A percentile compares a stretch with the other conserved stretches of the same genome.
phyloP scores from a whole-genome alignment of 2,888 invertebrate genomes.

The Eristalinus sepulchralis region DNA sequence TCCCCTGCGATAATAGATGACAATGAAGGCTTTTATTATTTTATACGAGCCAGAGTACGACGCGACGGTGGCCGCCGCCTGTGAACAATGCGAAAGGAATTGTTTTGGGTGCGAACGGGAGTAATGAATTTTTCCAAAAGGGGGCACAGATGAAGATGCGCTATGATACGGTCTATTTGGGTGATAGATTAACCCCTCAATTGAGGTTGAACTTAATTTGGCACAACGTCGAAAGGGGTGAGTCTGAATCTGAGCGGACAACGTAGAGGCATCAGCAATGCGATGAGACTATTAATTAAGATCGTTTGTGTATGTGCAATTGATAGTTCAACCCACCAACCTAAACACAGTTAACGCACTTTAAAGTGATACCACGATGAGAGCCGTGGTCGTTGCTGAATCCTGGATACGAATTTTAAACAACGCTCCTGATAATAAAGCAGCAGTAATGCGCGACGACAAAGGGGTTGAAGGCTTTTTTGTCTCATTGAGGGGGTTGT shows the following conservation, averaged over 20 bases:
- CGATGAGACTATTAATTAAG: conserved; percentile 70
- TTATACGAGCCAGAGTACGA: conserved; percentile 63
- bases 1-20: conserved; percentile 68
- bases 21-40: conserved; percentile 71
- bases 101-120: conserved; percentile 54
- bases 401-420: conserved; percentile 54
- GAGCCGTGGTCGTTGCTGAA: conserved; percentile 11
- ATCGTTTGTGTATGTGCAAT: conserved; percentile 15
- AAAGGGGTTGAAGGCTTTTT: conserved; percentile 65
- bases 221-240: conserved; percentile 75
- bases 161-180: conserved; percentile 72
- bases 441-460: conserved; percentile 71
- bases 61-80: conserved; percentile 33
- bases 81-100: conserved; percentile 55
- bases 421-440: conserved; percentile 66
- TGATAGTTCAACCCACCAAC: conserved; percentile 39
- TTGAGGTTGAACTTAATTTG: conserved; percentile 81
- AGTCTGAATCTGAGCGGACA: conserved; percentile 43
- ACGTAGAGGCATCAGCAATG: conserved; percentile 32
- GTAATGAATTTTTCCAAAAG: conserved; percentile 54
- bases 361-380: conserved; percentile 57
- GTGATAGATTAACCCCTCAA: conserved; percentile 81
- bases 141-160: conserved; percentile 60
- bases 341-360: conserved; percentile 56
- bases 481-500: conserved; percentile 47